Evolutionary conservation across 2,888 invertebrate species (phyloP), one percentile per base, ranked within the genome.

Genomic region (Pteria penguin): DNA sequence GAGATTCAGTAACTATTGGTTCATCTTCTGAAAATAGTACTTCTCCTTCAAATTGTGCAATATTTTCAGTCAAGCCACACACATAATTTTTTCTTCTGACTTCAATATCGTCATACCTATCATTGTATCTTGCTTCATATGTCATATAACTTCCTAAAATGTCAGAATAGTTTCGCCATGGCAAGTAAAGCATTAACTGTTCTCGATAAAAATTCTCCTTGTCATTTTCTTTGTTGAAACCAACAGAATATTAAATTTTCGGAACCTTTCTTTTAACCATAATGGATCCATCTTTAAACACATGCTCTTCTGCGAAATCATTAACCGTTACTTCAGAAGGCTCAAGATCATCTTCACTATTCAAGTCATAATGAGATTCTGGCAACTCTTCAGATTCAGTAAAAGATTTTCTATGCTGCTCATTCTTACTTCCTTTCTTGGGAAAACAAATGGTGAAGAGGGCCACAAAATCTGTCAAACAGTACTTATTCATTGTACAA

Each of bases 281-380:
- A n/a, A 66, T 66, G n/a, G 45, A 36, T 29, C 54, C 54, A 58
- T 58, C 58, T n/a, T 26, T 29, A 29, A 58, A 31, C 27, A 32
- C 24, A 33, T 26, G 32, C 62, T 62, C 32, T 52, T 52, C 18
- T 76, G 22, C 24, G 79, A 87, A 22, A 70, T 87, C 66, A 88
- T 65, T 54, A 87, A 54, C 89, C 88, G 89, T 4, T 85, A 82
- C 0, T 76, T 31, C 68, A 76, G 89, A 1, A 90, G 77, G n/a
- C n/a, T n/a, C n/a, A n/a, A n/a, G n/a, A n/a, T n/a, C n/a, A n/a
- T n/a, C n/a, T n/a, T n/a, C n/a, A n/a, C n/a, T n/a, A n/a, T n/a
- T n/a, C 29, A 60, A 4, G 31, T 60, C 60, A 52, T 36, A 27
- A 45, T 32, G 57, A 29, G 69, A 63, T 36, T 77, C 77, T 33